Evolutionary conservation across 2,888 invertebrate species (phyloP).

Genomic region (Caenorhabditis sulstoni): DNA sequence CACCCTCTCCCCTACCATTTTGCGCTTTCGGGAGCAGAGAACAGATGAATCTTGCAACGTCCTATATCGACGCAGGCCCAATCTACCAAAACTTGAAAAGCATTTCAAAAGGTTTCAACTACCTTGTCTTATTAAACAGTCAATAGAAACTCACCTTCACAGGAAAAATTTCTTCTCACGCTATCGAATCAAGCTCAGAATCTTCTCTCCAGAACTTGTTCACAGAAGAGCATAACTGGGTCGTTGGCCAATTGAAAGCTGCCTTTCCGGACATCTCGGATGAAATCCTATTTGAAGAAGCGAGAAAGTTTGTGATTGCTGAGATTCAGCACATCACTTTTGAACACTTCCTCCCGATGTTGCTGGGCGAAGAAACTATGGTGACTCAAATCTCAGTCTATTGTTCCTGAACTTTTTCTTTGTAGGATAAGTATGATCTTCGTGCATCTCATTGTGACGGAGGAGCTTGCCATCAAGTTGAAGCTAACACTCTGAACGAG

Average conservation of each 20-base stretch:
- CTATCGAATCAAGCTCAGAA: background rate
- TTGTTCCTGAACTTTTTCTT: background rate
- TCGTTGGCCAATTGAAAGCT: constrained; percentile 28
- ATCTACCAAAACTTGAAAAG: constrained; percentile 53
- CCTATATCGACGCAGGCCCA: constrained; percentile 60
- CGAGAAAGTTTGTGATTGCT: constrained; percentile 81
- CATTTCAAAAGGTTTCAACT: constrained; percentile 23
- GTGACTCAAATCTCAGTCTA: background rate
- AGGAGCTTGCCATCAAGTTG: constrained; percentile 81
- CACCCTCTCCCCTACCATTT: constrained; percentile 24
- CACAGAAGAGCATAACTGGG: constrained; percentile 51
- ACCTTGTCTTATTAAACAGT: background rate
- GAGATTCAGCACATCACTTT: constrained; percentile 84
- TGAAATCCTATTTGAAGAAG: constrained; percentile 79
- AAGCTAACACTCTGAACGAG: constrained; percentile 90
- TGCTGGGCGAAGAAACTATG: constrained; percentile 61
- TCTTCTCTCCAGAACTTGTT: constrained; percentile 6
- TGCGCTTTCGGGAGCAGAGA: constrained; percentile 47
- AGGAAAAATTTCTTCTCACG: constrained; percentile 5
- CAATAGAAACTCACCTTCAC: background rate
- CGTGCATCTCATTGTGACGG: constrained; percentile 29
- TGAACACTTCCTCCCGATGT: constrained; percentile 75
- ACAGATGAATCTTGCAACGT: constrained; percentile 61
- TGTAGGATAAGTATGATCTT: constrained; percentile 40
- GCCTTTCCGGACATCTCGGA: constrained; percentile 13